Base-by-base conservation (phyloP, 2,113 vertebrate species). In the Dicerorhinus sumatrensis region DNA sequence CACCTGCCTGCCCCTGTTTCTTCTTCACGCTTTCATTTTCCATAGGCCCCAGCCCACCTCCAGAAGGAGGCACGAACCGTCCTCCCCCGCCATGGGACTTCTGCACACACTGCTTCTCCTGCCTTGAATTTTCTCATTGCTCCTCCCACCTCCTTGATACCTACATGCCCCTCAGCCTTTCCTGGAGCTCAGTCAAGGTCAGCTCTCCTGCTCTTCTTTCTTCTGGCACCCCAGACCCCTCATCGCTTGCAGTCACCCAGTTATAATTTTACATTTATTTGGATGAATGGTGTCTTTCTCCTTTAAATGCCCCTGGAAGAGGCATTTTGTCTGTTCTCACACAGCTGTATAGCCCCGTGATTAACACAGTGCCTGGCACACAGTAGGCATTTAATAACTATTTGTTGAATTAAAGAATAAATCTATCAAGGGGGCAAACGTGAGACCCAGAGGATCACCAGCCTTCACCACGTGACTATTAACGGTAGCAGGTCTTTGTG, bases 51-150 rank as follows among this genome's bases (percentile, higher is more conserved):
- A 3, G 14, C 29, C 17, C 42, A 29, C 31, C 29, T 89, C 36
- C 25, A 48, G 36, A 65, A 84, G 2, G 36, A 58, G 20, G 27
- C 23, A 0, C 3, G 0, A 3, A 29, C 84, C 11, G 0, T 10
- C 3, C 2, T 11, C 0, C 8, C 16, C 1, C 9, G 25, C 54
- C 0, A 0, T 14, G 2, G 29, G 65, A 9, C 36, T 75, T 67
- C 23, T 27, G 46, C 18, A 21, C 17, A 18, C 5, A 3, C 73
- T 39, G 23, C 29, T 65, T 92, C 20, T 39, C 46, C 46, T 72
- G 48, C 70, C 89, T 76, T 33, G 58, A 36, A 9, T 36, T 31
- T 60, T 31, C 51, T 17, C 23, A 1, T 23, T 0, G 0, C 21
- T 14, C 2, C 2, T 18, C 31, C 5, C 23, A 13, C 21, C 0